A percentile compares a stretch with the other conserved stretches of the same genome.
phyloP scores from a whole-genome alignment of 1,140 invertebrate species.

The Drosophila orosa region DNA sequence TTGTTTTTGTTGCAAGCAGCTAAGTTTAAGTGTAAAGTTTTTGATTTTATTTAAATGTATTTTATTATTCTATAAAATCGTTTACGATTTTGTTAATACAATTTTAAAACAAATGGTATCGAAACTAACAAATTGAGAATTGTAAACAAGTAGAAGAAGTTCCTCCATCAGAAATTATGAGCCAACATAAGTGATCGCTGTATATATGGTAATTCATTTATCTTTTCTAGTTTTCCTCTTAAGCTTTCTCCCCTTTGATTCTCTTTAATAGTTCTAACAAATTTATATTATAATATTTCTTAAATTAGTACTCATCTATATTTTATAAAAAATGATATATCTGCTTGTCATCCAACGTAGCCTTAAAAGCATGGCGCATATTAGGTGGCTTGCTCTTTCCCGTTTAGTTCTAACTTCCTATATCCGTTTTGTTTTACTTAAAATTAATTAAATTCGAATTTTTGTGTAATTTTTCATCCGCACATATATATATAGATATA shows the following conservation, averaged over 20 bases:
- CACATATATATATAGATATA: constrained; percentile 48
- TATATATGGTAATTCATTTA: constrained; percentile 33
- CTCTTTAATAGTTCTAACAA: constrained; percentile 68
- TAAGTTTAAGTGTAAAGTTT: constrained; percentile 81
- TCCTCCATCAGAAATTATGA: constrained; percentile 36
- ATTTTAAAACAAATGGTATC: constrained; percentile 25
- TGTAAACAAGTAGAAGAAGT: constrained; percentile 37
- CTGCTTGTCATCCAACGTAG: constrained; percentile 52
- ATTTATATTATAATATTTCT: constrained; percentile 66
- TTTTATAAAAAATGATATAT: constrained; percentile 76
- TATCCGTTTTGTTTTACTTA: constrained; percentile 58
- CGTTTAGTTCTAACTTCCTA: constrained; percentile 41
- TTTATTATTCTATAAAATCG: constrained; percentile 73
- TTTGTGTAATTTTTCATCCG: constrained; percentile 73
- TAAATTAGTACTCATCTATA: constrained; percentile 57
- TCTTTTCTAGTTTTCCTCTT: constrained; percentile 44
- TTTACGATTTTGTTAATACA: constrained; percentile 66
- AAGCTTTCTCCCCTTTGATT: constrained; percentile 47
- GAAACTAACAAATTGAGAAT: constrained; percentile 26
- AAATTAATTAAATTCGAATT: constrained; percentile 80
- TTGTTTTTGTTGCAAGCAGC: constrained; percentile 81
- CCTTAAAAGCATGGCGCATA: constrained; percentile 44
- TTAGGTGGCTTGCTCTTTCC: constrained; percentile 45
- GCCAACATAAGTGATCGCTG: constrained; percentile 61
- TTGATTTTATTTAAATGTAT: constrained; percentile 58